Percentiles rank a stretch among this genome's conserved stretches.
These are phyloP conservation scores for Tolmerus cingulatus DNA, from an alignment of 2,888 invertebrate species.

Conservation along the genomic window DNA sequence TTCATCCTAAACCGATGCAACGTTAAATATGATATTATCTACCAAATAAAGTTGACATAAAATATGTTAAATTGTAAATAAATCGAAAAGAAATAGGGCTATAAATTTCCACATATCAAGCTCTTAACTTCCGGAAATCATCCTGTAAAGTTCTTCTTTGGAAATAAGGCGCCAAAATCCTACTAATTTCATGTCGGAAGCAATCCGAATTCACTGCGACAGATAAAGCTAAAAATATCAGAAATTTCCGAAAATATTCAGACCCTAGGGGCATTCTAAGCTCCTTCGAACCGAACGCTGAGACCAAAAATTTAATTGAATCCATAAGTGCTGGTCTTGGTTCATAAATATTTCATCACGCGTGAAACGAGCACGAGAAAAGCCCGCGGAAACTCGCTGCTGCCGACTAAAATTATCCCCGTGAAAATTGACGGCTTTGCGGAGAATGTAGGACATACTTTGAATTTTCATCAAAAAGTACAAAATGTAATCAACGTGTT, in stretches of 20 bases:
- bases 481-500: neutral
- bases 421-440: slow-evolving; percentile 13
- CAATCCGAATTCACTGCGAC: neutral
- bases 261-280: neutral
- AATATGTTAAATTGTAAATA: neutral
- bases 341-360: neutral
- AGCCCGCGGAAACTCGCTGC: neutral
- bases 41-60: neutral
- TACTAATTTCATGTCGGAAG: neutral
- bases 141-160: neutral
- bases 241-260: neutral
- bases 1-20: neutral
- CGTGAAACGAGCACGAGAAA: neutral
- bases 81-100: neutral
- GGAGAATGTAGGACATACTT: neutral
- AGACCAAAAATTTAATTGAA: neutral
- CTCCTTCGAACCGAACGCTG: neutral
- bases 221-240: neutral
- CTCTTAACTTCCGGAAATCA: neutral
- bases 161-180: neutral
- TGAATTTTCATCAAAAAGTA: neutral
- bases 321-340: neutral
- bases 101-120: neutral
- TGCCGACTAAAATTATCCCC: neutral
- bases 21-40: neutral